Percentiles rank a stretch among this genome's conserved stretches.
Evolutionary conservation across 2,888 invertebrate genomes (phyloP).

Genomic region (Meta bourneti): DNA sequence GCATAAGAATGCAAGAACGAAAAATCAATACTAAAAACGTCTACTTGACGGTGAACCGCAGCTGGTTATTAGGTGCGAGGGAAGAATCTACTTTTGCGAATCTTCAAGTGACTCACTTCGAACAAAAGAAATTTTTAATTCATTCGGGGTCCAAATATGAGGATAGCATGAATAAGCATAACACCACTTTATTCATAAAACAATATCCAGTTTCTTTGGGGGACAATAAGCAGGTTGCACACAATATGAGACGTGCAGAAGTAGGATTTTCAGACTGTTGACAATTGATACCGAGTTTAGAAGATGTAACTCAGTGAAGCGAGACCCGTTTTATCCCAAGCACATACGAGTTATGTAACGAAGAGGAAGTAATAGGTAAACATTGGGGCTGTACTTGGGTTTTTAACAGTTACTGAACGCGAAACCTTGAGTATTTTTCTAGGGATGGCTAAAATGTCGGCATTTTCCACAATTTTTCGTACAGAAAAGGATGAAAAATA

Average conservation of each 20-base stretch:
- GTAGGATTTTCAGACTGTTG: slow-evolving; percentile 44
- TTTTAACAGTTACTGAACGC: neutral
- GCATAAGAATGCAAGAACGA: neutral
- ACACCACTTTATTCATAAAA: slow-evolving; percentile 13
- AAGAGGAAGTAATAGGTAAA: neutral
- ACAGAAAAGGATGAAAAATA: too few species aligned
- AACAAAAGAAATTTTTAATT: neutral
- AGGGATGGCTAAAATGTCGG: neutral
- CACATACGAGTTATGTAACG: neutral
- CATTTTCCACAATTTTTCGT: too few species aligned
- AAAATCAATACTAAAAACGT: neutral
- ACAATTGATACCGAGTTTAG: slow-evolving; percentile 36
- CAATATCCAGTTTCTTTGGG: slow-evolving; percentile 18
- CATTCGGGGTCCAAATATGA: neutral
- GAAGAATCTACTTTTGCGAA: neutral
- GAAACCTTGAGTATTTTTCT: neutral
- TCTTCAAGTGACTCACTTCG: neutral
- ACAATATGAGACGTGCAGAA: slow-evolving; percentile 33
- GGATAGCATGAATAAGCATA: neutral
- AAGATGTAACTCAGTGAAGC: neutral
- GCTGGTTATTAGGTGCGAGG: neutral
- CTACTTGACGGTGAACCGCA: neutral
- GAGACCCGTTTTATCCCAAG: neutral
- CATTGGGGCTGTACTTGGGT: neutral
- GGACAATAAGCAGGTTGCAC: slow-evolving; percentile 48